Percentiles rank a stretch among this genome's conserved stretches.
These are phyloP conservation scores for Heterochromis multidens DNA, from an alignment of 2,113 vertebrate species.

Conservation along the genomic window DNA sequence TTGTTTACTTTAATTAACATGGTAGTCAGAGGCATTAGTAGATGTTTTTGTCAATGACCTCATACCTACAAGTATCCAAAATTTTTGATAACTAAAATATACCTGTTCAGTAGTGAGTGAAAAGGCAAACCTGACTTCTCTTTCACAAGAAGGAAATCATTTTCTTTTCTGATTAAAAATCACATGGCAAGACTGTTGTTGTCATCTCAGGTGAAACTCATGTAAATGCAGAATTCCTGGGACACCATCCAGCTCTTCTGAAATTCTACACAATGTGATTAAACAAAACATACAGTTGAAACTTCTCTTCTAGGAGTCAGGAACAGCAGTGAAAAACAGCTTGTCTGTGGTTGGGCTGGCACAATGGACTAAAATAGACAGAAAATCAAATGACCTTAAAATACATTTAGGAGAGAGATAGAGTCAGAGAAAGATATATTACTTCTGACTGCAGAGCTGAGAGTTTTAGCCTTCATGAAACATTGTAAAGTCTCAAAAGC, in stretches of 20 bases:
- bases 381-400: neutral
- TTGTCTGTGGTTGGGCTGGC: neutral
- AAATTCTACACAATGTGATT: conserved; percentile 7
- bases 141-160: neutral
- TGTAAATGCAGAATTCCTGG: neutral
- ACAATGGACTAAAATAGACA: neutral
- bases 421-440: neutral
- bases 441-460: neutral
- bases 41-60: neutral
- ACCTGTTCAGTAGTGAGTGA: neutral
- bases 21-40: neutral
- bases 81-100: neutral
- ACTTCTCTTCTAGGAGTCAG: neutral
- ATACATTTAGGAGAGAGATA: neutral
- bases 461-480: neutral
- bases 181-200: neutral
- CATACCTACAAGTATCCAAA: neutral
- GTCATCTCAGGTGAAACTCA: neutral
- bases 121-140: neutral
- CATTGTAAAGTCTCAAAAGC: neutral
- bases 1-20: neutral
- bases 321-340: neutral
- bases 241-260: neutral
- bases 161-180: neutral
- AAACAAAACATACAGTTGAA: conserved; percentile 4